Conservation (phyloP, 2,113 vertebrate species). For the Peromyscus maniculatus region DNA sequence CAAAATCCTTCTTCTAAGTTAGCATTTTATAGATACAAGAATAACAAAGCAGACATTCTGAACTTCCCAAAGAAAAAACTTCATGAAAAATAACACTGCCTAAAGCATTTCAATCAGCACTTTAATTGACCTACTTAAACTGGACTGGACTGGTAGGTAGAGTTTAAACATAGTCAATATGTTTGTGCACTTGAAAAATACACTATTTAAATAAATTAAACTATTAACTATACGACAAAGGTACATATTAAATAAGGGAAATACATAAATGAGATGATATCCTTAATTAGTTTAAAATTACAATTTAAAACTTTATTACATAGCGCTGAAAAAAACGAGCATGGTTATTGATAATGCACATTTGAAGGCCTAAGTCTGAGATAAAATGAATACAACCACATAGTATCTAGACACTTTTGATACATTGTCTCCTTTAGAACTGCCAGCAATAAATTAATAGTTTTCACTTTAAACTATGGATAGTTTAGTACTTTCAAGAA, state of each 20-base stretch:
- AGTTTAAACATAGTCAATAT: neutral
- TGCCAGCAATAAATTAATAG: neutral
- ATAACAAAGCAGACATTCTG: constrained; percentile 50
- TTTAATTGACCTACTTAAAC: constrained; percentile 1
- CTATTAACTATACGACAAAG: neutral
- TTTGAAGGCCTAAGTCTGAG: constrained; percentile 24
- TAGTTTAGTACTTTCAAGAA: constrained; percentile 23
- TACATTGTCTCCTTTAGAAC: neutral
- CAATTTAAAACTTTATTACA: constrained; percentile 22
- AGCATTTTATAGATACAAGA: constrained; percentile 42
- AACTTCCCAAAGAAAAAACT: constrained; percentile 53
- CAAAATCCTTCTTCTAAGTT: neutral
- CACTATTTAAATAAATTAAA: constrained; percentile 34
- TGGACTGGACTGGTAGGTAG: neutral
- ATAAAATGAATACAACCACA: neutral
- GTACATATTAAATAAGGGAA: constrained; percentile 34
- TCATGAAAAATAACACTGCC: constrained; percentile 14
- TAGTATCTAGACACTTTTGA: neutral
- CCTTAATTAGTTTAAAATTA: neutral
- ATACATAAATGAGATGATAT: constrained; percentile 14
- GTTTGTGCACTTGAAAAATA: constrained; percentile 7
- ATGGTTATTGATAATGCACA: neutral
- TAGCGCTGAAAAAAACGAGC: neutral
- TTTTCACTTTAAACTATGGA: constrained; percentile 3
- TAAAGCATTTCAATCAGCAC: constrained; percentile 47